Base-by-base conservation (phyloP, 1,140 invertebrate genomes). In the Tetramorium simillimum region DNA sequence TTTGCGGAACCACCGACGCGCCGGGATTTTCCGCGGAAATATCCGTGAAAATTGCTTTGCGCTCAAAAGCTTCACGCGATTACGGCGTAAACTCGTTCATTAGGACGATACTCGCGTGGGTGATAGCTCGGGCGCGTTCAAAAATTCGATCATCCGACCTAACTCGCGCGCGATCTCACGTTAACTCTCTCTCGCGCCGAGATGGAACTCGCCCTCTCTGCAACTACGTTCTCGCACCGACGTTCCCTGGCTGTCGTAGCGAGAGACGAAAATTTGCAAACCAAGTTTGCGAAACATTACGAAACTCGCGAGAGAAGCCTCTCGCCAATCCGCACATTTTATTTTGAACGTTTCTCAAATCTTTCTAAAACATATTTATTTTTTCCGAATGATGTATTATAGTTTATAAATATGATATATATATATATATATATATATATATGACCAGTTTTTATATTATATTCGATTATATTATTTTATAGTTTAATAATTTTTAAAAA, bases 61-160 rank as follows among this genome's bases (percentile, higher is more conserved):
- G 80, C 72, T 84, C 80, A 84, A 84, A 75, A 84, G 80, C 80
- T 84, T 84, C 40, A 84, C 80, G 69, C 69, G 69, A 84, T 84
- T 84, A 84, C 43, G 80, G 12, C 40, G 40, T 84, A 84, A 84
- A 84, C 80, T 84, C 80, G 40, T 84, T 84, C 80, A 84, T 84
- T 84, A 62, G 53, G 24, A 56, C 43, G 69, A 84, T 84, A 84
- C 43, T 84, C 80, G 53, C 24, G 40, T 10, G 80, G 70, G 67
- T 40, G 80, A 84, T 56, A 49, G 58, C 62, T 43, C 53, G 56
- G 24, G 69, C 69, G 24, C 80, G 69, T 49, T 63, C 69, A 84
- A 84, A 84, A 84, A 84, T 84, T 84, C 28, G 43, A 84, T 84
- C 67, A 72, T 60, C 80, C 53, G 43, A 84, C 51, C 24, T 28